Evolutionary conservation across 2,113 vertebrate genomes (phyloP), one percentile per base, ranked within the genome.

Genomic region (Cavia aperea): DNA sequence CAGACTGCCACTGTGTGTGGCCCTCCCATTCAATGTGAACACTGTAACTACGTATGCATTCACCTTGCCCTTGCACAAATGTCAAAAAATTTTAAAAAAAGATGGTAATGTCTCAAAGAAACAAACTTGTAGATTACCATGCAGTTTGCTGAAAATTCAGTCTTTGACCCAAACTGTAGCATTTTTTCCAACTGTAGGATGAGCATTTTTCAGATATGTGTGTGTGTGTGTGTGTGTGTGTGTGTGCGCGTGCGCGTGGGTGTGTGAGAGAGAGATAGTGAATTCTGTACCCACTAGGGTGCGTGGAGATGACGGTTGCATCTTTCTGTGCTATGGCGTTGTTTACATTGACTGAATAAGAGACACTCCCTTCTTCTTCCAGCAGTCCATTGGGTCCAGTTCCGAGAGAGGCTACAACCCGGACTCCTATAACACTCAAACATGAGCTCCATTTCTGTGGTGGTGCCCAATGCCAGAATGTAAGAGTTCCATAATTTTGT

Each of bases 21-120:
- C 98, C 98, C 98, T 99, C 99, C 99, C 98, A 98, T 98, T 98
- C 98, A 98, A 99, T 99, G 99, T 99, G 99, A 99, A 99, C 98
- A 97, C 98, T 98, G 98, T 97, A 97, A 95, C 29, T 97, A 97
- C 97, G 97, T 98, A 98, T 97, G 97, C 97, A 97, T 98, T 98
- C 97, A 97, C 98, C 98, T 98, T 98, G 98, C 98, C 97, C 98
- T 98, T 98, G 97, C 98, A 98, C 98, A 98, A 98, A 98, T 97
- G 96, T 98, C 97, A 96, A 97, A 98, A 98, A 97, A 78, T 18
- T 29, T 29, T 97, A 19, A 58, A 58, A 96, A 97, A 95, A 56
- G 82, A 94, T 81, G 97, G 97, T 97, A 97, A 97, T 97, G 96
- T 97, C 97, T 97, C 96, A 93, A 97, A 96, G 96, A 97, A 95